Base-by-base conservation (phyloP, 2,888 invertebrate genomes). In the Griposia aprilina region DNA sequence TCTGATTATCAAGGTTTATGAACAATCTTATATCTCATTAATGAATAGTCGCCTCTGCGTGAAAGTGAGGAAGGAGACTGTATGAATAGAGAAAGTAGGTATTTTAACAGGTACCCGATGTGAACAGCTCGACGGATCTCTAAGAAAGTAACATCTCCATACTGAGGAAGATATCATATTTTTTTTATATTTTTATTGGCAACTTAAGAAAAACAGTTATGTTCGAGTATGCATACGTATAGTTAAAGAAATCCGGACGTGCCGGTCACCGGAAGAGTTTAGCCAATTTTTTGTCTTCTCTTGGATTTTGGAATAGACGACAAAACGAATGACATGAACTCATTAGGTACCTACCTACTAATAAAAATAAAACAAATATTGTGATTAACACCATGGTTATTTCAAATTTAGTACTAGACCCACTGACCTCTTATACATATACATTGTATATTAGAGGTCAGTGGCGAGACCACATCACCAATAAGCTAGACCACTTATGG, bases 11-110 rank as follows among this genome's bases (percentile, higher is more conserved):
- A 93, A 92, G 92, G 93, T 92, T 92, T 90, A 91, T 90, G 89
- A 91, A 93, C 92, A 92, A 93, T 94, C 92, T 90, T 89, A 90
- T 90, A 92, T 94, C 94, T 93, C 93, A 94, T 92, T 93, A 93
- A 90, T 90, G 90, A 91, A 93, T 90, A 90, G 89, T 87, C 85
- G 89, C 89, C 90, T 90, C 86, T 85, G 89, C 91, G 94, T 90
- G 95, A 96, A 96, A 96, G 96, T 95, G 93, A 93, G 90, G 91
- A 91, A 93, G 90, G 91, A 91, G 93, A 92, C 91, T 92, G 92
- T 84, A 93, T 95, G 95, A 95, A 95, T 94, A 94, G 96, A 96
- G 96, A 96, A 96, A 96, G 96, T 69, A 69, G 59, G 41, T 95
- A 94, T 91, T 83, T 86, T 85, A 84, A 90, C 84, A 60, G 52